Base-by-base conservation (phyloP, 2,113 vertebrate genomes). In the Clupea harengus region DNA sequence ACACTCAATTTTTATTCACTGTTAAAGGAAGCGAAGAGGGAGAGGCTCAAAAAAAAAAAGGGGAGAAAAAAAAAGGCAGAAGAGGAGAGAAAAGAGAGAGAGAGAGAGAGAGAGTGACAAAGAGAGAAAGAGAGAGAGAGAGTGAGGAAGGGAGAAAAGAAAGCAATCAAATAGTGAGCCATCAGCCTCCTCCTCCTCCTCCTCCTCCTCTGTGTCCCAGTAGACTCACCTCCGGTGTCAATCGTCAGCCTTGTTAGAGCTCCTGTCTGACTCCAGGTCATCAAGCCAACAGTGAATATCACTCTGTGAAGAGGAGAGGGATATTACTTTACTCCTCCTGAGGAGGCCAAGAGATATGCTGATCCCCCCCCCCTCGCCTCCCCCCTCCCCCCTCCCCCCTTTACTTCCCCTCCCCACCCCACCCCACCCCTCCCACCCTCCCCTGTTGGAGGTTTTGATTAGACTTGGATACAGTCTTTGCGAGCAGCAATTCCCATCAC, bases 1-100 rank as follows among this genome's bases (percentile, higher is more conserved):
- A 39, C 81, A 94, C 92, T 91, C 93, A 93, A 91, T 88, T 92
- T 72, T 94, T 93, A 92, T 93, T 95, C 95, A 92, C 92, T 92
- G 93, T 93, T 92, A 93, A 93, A 93, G 89, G 86, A 89, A 88
- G 89, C 89, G 82, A 85, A 86, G 88, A 89, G 86, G 85, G 82
- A 89, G 45, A 82, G 72, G 54, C 72, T 78, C 25, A 10, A 72
- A 13, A 28, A 72, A 72, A 28, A 8, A 75, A 15, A 22, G 57
- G 39, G 81, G 47, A 83, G 47, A 28, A 32, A 32, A 82, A 83
- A 84, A 13, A 64, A 54, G 81, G 39, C 84, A 60, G 44, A 45
- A 85, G 45, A 13, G 32, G 13, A 67, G 22, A 83, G 1, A 46
- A 72, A 57, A n/a, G 64, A 28, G 75, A 39, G 81, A 84, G 75